These are phyloP conservation scores for Eciton burchellii DNA, from an alignment of 1,140 invertebrate genomes.

Conservation along the genomic window DNA sequence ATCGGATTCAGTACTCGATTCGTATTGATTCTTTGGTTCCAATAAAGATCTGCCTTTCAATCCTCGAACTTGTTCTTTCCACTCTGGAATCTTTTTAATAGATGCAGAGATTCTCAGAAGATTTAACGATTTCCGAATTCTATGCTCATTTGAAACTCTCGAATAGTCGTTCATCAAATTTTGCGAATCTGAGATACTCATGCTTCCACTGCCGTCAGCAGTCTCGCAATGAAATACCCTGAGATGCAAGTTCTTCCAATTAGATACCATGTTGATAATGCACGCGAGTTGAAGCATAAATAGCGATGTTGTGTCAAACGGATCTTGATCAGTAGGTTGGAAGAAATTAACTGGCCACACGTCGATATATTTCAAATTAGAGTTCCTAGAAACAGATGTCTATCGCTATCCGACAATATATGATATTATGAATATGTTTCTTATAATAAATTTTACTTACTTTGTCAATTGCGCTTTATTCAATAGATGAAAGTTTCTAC, in stretches of 20 bases:
- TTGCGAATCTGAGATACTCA: constrained; percentile 78
- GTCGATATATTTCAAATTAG: constrained; percentile 93
- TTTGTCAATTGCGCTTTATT: constrained; percentile 90
- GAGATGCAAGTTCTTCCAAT: constrained; percentile 93
- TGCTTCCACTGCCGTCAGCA: constrained; percentile 78
- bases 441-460: constrained; percentile 82
- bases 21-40: constrained; percentile 78
- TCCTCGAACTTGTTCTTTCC: constrained; percentile 75
- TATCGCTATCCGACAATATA: neutral
- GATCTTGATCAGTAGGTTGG: constrained; percentile 90
- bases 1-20: constrained; percentile 75
- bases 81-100: constrained; percentile 86
- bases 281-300: constrained; percentile 99
- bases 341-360: constrained; percentile 98
- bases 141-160: constrained; percentile 83
- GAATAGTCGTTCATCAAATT: constrained; percentile 78
- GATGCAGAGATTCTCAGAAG: constrained; percentile 88
- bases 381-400: constrained; percentile 83
- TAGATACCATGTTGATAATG: constrained; percentile 96
- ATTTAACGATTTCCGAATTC: constrained; percentile 87
- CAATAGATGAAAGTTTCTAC: constrained; percentile 94
- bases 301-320: constrained; percentile 94
- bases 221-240: constrained; percentile 93
- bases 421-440: neutral
- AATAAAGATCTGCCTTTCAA: constrained; percentile 78